phyloP scores from a whole-genome alignment of 2,888 invertebrate species.

The Mycalesis mineus region DNA sequence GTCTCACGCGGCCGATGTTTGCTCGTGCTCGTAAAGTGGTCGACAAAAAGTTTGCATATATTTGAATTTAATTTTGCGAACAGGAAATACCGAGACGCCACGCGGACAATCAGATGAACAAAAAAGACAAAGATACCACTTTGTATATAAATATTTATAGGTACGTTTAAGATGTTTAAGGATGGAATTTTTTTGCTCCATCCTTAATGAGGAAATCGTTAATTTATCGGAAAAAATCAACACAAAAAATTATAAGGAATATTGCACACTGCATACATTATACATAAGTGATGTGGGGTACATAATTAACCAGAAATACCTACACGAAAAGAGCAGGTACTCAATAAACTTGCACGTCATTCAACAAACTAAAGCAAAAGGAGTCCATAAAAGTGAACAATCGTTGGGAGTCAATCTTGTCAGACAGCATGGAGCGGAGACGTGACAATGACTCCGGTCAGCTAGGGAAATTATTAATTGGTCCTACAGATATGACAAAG shows the following conservation, averaged over 20 bases:
- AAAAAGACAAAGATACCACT: slow-evolving; percentile 39
- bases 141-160: slow-evolving; percentile 31
- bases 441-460: slow-evolving; percentile 73
- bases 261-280: neutral
- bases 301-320: slow-evolving; percentile 16
- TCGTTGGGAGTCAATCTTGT: slow-evolving; percentile 72
- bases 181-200: slow-evolving; percentile 16
- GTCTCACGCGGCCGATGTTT: slow-evolving; percentile 30
- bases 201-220: slow-evolving; percentile 21
- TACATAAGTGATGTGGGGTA: neutral
- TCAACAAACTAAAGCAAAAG: slow-evolving; percentile 46
- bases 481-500: slow-evolving; percentile 66
- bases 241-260: neutral
- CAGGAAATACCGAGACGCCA: slow-evolving; percentile 66
- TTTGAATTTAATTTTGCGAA: slow-evolving; percentile 70
- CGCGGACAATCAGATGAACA: slow-evolving; percentile 43
- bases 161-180: slow-evolving; percentile 17
- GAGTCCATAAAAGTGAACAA: slow-evolving; percentile 71
- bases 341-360: slow-evolving; percentile 30
- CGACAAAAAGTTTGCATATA: slow-evolving; percentile 72
- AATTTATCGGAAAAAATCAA: slow-evolving; percentile 3
- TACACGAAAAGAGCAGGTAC: slow-evolving; percentile 19
- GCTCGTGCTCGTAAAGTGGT: slow-evolving; percentile 46
- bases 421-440: slow-evolving; percentile 58
- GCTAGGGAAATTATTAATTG: slow-evolving; percentile 77